Base-by-base conservation (phyloP, 2,113 vertebrate species). In the Irena cyanogastra region DNA sequence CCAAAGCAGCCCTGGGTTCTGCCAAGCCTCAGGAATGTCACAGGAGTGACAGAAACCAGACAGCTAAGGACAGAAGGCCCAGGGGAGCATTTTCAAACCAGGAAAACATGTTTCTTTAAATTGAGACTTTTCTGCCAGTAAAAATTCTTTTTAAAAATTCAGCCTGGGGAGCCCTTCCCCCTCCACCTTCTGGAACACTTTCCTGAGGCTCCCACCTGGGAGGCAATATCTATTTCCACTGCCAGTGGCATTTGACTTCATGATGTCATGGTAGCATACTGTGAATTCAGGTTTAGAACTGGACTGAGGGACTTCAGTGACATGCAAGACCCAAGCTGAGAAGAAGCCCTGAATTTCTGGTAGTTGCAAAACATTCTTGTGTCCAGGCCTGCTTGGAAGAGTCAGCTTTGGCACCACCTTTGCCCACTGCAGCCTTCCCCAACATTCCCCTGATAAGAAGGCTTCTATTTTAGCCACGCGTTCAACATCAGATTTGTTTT, bases 181-280 rank as follows among this genome's bases (percentile, higher is more conserved):
- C 76, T 88, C 68, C 2, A 0, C 39, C 39, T 94, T 54, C 71
- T 83, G 91, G 83, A 94, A 70, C 63, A 61, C 12, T 90, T 75
- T 35, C 33, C 68, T 16, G 41, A 89, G 70, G 69, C 56, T 94
- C 60, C 86, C 3, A 0, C 39, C 69, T 90, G 61, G 77, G 61
- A 92, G 10, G 65, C 41, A 94, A 18, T 44, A 87, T 87, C 78
- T 76, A 68, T 64, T 92, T 95, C 80, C 57, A 75, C 61, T 44
- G 6, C 41, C 60, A 42, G 81, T 92, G 69, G 53, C 65, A 92
- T 97, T 87, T 96, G 81, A 87, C 56, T 96, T 92, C 61, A 59
- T 83, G 87, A 92, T 12, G 22, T 87, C 77, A 79, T 57, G 59
- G n/a, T 4, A 82, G 70, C 72, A 87, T 31, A 82, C 83, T 74